Evolutionary conservation across 2,888 invertebrate species (phyloP).

Genomic region (Lasioglossum marginatum): DNA sequence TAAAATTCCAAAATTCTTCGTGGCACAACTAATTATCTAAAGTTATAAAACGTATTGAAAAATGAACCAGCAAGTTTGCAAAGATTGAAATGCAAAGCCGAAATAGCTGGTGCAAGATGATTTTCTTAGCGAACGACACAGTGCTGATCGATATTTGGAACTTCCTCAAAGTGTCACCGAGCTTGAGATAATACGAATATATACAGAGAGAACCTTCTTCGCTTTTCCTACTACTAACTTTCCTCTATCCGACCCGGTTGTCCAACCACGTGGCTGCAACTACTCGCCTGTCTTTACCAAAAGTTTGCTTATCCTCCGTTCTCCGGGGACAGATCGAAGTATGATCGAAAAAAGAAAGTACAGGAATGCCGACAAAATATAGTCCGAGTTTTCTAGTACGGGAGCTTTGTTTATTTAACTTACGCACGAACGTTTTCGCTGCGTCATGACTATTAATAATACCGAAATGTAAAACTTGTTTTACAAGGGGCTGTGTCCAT

Average conservation of each 20-base stretch:
- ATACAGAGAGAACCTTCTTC: constrained; percentile 55
- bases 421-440: not conserved
- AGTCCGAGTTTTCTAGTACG: constrained; percentile 3
- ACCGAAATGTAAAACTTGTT: not conserved
- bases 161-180: constrained; percentile 67
- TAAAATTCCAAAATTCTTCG: too few relatives aligned
- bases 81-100: constrained; percentile 48
- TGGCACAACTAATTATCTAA: too few relatives aligned
- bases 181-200: constrained; percentile 72
- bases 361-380: constrained; percentile 40
- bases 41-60: too few relatives aligned
- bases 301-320: constrained; percentile 60
- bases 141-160: constrained; percentile 69
- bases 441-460: not conserved
- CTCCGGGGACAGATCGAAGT: constrained; percentile 55
- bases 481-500: not conserved
- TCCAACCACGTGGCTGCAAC: constrained; percentile 63
- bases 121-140: constrained; percentile 58
- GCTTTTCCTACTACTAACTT: constrained; percentile 51
- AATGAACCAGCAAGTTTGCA: not conserved
- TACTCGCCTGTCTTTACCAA: constrained; percentile 51
- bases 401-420: constrained; percentile 12
- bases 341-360: constrained; percentile 44
- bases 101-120: constrained; percentile 38
- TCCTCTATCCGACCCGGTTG: constrained; percentile 60